Evolutionary conservation across 2,797 vertebrate species (phyloP), one percentile per base, ranked within the genome.

Genomic region (Sebastes miniatus): DNA sequence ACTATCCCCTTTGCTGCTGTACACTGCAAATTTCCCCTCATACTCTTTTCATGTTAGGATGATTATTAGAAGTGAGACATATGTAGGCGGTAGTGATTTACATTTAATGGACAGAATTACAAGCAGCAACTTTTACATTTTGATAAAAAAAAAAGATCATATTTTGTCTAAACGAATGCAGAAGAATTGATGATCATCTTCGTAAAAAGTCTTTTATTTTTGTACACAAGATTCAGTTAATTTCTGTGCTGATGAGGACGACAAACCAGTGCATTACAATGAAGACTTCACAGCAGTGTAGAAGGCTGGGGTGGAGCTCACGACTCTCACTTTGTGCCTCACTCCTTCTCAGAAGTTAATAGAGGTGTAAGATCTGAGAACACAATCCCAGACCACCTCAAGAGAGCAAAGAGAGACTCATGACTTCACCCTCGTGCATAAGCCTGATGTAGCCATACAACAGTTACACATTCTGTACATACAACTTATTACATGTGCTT

Each of bases 261-360:
- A 94, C 90, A 95, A 95, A 96, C 91, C 94, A 96, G 96, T 96
- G 96, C 95, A 96, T 96, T 92, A 95, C 78, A 93, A 89, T 90
- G 85, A 87, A 91, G 92, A 93, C 89, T 95, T 96, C 94, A 95
- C 95, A 95, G 95, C 95, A 96, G 95, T 95, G 93, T 93, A 84
- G 87, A 88, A 85, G 87, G 89, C 86, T 76, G 83, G 82, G 79
- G 70, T 72, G 76, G 84, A 82, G 83, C 80, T 80, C 88, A 73
- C 43, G 69, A 58, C 62, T 82, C 70, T 84, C 84, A 74, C 81
- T 77, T 79, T 77, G 72, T 39, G 65, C 68, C 29, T 58, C 36
- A 50, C 52, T 62, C 14, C 80, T 31, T 74, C 29, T 74, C 62
- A 65, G 12, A 27, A 18, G 16, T 58, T n/a, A 54, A 18, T 3